Evolutionary conservation across 1,140 invertebrate genomes (phyloP).

Genomic region (Leptestheria dahalacensis): DNA sequence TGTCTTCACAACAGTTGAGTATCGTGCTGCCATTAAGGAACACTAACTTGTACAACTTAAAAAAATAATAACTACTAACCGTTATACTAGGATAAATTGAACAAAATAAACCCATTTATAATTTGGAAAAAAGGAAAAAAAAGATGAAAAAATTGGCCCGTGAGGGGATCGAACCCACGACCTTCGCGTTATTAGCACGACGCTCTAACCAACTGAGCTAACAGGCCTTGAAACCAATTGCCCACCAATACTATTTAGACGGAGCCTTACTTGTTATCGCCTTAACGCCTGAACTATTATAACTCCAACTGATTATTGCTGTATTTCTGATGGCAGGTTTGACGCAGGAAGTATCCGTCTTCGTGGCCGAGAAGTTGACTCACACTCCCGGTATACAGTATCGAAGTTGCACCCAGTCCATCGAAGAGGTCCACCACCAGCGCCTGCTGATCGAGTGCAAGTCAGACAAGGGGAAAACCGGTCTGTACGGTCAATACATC

Average conservation of each 20-base stretch:
- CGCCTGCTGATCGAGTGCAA: neutral
- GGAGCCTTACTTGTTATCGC: no score
- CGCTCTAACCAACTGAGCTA: neutral
- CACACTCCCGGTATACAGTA: slow-evolving; percentile 1
- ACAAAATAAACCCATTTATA: no score
- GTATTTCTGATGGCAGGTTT: neutral
- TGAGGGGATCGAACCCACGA: neutral
- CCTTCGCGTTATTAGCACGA: neutral
- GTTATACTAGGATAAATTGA: no score
- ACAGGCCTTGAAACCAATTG: neutral
- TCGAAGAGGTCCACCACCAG: neutral
- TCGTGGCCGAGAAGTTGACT: slow-evolving; percentile 1
- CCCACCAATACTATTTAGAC: no score
- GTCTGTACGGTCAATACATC: neutral
- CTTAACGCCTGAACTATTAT: no score
- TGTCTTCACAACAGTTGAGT: no score
- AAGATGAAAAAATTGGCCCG: neutral
- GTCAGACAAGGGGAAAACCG: neutral
- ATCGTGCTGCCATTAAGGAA: no score
- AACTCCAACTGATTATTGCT: neutral
- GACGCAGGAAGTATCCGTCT: neutral
- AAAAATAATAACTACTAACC: no score
- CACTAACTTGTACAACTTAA: no score
- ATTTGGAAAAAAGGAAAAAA: no score
- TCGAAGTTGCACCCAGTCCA: neutral